phyloP scores from a whole-genome alignment of 2,113 vertebrate species.

The Crotalus helleri region DNA sequence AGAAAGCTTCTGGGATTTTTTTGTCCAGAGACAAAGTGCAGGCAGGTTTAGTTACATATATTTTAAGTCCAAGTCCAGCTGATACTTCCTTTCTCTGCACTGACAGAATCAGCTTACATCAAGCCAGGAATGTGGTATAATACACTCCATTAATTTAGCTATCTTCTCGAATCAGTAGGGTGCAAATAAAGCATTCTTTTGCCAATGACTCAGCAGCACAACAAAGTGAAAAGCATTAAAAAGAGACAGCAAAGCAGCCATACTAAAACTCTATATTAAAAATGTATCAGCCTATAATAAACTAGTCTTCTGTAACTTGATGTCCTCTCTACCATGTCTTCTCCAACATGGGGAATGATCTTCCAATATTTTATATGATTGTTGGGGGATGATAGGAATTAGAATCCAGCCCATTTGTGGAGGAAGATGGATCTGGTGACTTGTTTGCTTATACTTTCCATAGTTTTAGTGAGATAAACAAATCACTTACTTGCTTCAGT shows the following conservation, averaged over 20 bases:
- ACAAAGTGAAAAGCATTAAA: not conserved
- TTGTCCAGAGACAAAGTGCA: not conserved
- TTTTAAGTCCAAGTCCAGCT: not conserved
- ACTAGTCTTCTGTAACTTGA: not conserved
- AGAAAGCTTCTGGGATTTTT: not conserved
- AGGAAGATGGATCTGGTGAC: not conserved
- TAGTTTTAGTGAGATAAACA: not conserved
- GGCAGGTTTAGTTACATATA: not conserved
- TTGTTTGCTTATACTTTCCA: not conserved
- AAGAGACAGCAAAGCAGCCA: not conserved
- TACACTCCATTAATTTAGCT: slow-evolving; percentile 21
- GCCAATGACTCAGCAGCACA: slow-evolving; percentile 1
- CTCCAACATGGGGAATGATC: not conserved
- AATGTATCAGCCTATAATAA: not conserved
- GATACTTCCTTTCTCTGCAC: not conserved
- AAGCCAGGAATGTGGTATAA: not conserved
- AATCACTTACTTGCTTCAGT: not conserved
- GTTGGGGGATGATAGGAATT: not conserved
- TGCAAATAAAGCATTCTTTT: slow-evolving; percentile 4
- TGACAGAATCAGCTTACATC: not conserved
- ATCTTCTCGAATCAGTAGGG: slow-evolving; percentile 11
- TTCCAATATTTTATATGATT: not conserved
- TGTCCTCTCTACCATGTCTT: not conserved
- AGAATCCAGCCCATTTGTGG: not conserved
- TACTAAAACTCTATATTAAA: not conserved